These are phyloP conservation scores for Megatriorchis doriae DNA, from an alignment of 2,113 vertebrate genomes.

Conservation along the genomic window DNA sequence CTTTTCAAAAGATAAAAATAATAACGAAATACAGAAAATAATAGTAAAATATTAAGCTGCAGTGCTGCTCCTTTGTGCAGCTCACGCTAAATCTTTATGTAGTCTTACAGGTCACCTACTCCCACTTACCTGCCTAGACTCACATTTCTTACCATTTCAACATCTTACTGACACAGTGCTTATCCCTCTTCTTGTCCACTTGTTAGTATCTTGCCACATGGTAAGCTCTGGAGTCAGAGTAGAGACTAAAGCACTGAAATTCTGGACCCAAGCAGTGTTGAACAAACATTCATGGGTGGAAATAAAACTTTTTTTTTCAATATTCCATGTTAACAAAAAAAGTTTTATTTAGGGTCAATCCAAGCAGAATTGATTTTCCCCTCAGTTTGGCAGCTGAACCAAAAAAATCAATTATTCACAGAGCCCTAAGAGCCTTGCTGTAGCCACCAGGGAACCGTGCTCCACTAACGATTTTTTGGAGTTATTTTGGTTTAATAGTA, in stretches of 20 bases:
- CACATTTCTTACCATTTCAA: not conserved
- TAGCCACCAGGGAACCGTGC: slow-evolving; percentile 3
- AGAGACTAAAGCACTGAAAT: not conserved
- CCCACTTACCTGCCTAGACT: not conserved
- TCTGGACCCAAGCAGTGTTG: not conserved
- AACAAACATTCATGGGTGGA: not conserved
- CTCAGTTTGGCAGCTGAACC: not conserved
- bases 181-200: not conserved
- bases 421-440: not conserved
- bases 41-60: not conserved
- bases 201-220: not conserved
- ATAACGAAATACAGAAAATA: not conserved
- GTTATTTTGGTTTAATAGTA: slow-evolving; percentile 41
- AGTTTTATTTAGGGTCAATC: not conserved
- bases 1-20: not conserved
- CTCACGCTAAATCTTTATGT: not conserved
- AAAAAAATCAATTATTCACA: slow-evolving; percentile 41
- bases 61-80: not conserved
- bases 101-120: not conserved
- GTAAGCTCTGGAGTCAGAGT: not conserved
- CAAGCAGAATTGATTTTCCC: not conserved
- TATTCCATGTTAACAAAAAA: not conserved
- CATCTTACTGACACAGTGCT: fast-evolving
- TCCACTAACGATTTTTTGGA: slow-evolving; percentile 5
- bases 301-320: not conserved